phyloP scores from a whole-genome alignment of 1,140 invertebrate species.

The Parasteatoda tepidariorum region DNA sequence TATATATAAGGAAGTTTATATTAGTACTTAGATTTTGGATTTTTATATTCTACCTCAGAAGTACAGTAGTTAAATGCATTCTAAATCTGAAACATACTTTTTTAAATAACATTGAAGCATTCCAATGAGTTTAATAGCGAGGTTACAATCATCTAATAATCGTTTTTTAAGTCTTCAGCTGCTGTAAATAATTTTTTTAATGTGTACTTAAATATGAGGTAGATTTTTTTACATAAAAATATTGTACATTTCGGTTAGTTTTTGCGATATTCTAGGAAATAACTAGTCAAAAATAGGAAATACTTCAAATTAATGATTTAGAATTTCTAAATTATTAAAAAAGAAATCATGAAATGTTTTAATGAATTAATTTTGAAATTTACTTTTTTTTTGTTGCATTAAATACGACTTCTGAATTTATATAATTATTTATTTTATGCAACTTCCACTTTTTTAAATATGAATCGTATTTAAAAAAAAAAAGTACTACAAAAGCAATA shows the following conservation, averaged over 20 bases:
- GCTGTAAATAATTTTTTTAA: neutral
- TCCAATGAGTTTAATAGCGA: neutral
- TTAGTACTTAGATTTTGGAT: conserved; percentile 33
- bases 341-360: too few species aligned
- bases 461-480: too few species aligned
- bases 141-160: neutral
- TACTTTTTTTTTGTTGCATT: too few species aligned
- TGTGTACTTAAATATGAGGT: neutral
- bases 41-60: conserved; percentile 33
- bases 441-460: too few species aligned
- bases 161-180: neutral
- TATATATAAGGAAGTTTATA: too few species aligned
- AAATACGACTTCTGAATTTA: too few species aligned
- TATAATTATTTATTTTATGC: too few species aligned
- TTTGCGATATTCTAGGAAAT: neutral
- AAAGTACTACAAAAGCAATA: too few species aligned
- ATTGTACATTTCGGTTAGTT: neutral
- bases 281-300: too few species aligned
- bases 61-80: neutral
- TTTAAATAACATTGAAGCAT: neutral
- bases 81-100: neutral
- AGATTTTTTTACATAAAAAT: neutral
- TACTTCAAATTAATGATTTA: too few species aligned
- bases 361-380: too few species aligned
- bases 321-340: too few species aligned